Percentiles rank a stretch among this genome's conserved stretches.
phyloP scores from a whole-genome alignment of 2,797 vertebrate species.

The Anas georgica region DNA sequence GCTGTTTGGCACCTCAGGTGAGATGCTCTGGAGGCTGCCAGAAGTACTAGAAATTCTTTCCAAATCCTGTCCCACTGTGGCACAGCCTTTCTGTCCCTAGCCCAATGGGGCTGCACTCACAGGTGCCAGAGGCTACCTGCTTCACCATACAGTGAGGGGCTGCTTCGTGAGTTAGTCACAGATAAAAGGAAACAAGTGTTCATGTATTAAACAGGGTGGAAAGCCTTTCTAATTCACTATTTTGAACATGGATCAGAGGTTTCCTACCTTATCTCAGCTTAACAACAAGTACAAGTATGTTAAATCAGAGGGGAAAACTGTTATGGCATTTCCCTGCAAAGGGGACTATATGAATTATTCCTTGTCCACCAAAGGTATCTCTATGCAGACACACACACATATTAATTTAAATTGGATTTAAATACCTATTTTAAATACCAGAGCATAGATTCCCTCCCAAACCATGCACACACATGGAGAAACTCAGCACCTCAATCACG shows the following conservation, averaged over 20 bases:
- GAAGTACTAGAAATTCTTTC: not conserved
- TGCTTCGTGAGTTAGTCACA: rapidly evolving
- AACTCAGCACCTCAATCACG: not conserved
- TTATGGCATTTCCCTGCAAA: not conserved
- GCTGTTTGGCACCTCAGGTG: not conserved
- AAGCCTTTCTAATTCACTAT: not conserved
- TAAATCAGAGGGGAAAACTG: not conserved
- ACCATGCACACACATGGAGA: not conserved
- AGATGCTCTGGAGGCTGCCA: not conserved
- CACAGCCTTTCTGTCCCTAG: not conserved
- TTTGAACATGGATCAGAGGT: not conserved
- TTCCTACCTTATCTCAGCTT: not conserved
- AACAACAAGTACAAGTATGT: not conserved
- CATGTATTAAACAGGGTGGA: not conserved
- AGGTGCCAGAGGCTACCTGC: not conserved
- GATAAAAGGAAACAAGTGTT: not conserved
- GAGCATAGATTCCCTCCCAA: not conserved
- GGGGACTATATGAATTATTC: not conserved
- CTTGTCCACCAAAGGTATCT: not conserved
- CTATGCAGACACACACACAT: not conserved
- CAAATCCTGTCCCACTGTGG: too few relatives aligned
- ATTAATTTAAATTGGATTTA: not conserved
- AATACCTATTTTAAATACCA: not conserved
- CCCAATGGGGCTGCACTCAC: not conserved
- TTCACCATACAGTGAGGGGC: not conserved